These are phyloP conservation scores for Hemibagrus guttatus DNA, from an alignment of 2,797 vertebrate genomes.

Conservation along the genomic window DNA sequence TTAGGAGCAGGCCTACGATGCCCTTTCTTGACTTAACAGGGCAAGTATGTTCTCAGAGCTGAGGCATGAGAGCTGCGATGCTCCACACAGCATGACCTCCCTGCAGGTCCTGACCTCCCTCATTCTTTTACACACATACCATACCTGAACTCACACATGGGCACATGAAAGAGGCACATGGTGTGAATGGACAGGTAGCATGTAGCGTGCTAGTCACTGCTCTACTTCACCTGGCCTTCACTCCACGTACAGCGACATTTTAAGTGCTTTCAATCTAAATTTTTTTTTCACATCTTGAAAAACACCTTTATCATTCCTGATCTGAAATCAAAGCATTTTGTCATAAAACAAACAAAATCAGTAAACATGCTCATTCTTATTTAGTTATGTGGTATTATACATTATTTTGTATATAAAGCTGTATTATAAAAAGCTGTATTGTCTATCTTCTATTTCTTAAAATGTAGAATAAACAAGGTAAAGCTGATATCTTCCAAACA, in stretches of 20 bases:
- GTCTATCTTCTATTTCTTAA: neutral
- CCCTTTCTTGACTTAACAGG: slow-evolving; percentile 9
- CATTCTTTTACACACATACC: slow-evolving; percentile 23
- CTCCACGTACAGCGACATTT: slow-evolving; percentile 32
- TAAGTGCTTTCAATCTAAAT: slow-evolving; percentile 19
- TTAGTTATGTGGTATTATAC: neutral
- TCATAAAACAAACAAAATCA: neutral
- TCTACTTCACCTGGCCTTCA: slow-evolving; percentile 26
- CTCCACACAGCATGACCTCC: slow-evolving; percentile 45
- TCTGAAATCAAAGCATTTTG: neutral
- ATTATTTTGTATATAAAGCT: neutral
- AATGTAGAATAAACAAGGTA: neutral
- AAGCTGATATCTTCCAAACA: neutral
- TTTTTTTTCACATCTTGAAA: slow-evolving; percentile 1
- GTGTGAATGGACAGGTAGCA: slow-evolving; percentile 36
- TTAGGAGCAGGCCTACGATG: neutral
- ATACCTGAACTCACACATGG: slow-evolving; percentile 22
- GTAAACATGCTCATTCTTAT: neutral
- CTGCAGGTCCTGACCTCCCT: slow-evolving; percentile 37
- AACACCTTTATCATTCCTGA: slow-evolving; percentile 1
- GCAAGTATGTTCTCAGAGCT: slow-evolving; percentile 12
- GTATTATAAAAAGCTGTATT: neutral
- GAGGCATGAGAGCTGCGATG: slow-evolving; percentile 20
- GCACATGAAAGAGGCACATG: slow-evolving; percentile 38
- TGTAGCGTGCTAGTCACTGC: slow-evolving; percentile 32